Evolutionary conservation across 2,888 invertebrate species (phyloP).

Genomic region (Erynnis tages): DNA sequence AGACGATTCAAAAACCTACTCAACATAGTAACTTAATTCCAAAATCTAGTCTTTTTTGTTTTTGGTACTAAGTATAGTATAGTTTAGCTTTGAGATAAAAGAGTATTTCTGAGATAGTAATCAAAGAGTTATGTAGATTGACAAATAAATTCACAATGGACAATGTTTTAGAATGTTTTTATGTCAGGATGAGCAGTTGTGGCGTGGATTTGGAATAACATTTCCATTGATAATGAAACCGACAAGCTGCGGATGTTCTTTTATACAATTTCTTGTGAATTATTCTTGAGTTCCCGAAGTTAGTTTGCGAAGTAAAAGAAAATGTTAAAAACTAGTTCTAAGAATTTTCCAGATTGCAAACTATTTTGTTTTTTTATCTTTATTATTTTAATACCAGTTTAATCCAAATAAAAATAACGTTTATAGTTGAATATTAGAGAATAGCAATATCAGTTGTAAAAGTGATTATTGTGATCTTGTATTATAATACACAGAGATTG

Average conservation of each 20-base stretch:
- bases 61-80: too few relatives aligned
- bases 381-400: neutral
- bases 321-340: slow-evolving; percentile 8
- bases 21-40: too few relatives aligned
- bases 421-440: too few relatives aligned
- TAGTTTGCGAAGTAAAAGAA: slow-evolving; percentile 4
- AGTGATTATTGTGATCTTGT: too few relatives aligned
- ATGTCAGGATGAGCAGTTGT: slow-evolving; percentile 6
- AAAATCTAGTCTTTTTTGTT: too few relatives aligned
- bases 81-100: too few relatives aligned
- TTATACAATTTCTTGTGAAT: slow-evolving; percentile 28
- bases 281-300: slow-evolving; percentile 21
- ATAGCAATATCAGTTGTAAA: too few relatives aligned
- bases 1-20: too few relatives aligned
- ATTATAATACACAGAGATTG: too few relatives aligned
- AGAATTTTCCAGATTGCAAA: neutral
- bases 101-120: neutral
- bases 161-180: slow-evolving; percentile 9
- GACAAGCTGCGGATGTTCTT: slow-evolving; percentile 30
- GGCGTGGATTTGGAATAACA: slow-evolving; percentile 31
- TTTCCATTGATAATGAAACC: slow-evolving; percentile 35
- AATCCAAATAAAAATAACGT: too few relatives aligned
- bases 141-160: neutral
- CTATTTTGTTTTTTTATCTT: neutral
- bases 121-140: neutral